Conservation (phyloP, 2,888 invertebrate genomes). For the Agrotis exclamationis region DNA sequence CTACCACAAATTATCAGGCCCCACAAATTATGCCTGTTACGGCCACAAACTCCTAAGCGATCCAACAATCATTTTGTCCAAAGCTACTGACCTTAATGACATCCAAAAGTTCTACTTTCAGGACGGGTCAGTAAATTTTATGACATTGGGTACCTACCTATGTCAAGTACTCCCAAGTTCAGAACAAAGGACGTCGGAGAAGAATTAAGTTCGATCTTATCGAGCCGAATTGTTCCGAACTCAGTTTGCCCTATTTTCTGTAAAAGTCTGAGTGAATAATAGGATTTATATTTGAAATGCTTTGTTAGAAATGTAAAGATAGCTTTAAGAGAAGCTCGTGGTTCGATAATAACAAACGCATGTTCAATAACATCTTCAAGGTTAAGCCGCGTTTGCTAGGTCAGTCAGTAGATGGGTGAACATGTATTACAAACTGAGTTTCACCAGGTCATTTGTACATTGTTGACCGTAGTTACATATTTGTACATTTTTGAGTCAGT, state of each 20-base stretch:
- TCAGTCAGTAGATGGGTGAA: no score
- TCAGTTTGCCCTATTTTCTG: constrained; percentile 48
- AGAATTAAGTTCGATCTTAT: constrained; percentile 44
- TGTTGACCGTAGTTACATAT: no score
- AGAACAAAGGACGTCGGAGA: constrained; percentile 30
- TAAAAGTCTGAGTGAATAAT: constrained; percentile 29
- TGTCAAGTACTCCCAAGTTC: constrained; percentile 33
- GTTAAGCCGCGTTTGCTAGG: no score
- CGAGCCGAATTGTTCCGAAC: constrained; percentile 32
- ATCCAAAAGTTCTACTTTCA: constrained; percentile 36
- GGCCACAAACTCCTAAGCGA: background rate
- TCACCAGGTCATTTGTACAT: no score
- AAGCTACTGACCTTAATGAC: constrained; percentile 47
- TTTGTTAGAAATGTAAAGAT: background rate
- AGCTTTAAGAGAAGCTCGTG: no score
- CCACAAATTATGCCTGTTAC: background rate
- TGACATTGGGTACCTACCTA: constrained; percentile 23
- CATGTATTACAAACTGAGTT: no score
- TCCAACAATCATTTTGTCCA: constrained; percentile 26
- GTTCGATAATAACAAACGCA: no score
- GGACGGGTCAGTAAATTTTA: constrained; percentile 32
- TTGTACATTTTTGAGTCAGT: no score
- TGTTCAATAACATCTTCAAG: no score
- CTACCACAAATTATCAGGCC: constrained; percentile 1
- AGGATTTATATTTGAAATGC: background rate